Evolutionary conservation across 2,797 vertebrate species (phyloP).

Genomic region (Hylomyscus alleni): DNA sequence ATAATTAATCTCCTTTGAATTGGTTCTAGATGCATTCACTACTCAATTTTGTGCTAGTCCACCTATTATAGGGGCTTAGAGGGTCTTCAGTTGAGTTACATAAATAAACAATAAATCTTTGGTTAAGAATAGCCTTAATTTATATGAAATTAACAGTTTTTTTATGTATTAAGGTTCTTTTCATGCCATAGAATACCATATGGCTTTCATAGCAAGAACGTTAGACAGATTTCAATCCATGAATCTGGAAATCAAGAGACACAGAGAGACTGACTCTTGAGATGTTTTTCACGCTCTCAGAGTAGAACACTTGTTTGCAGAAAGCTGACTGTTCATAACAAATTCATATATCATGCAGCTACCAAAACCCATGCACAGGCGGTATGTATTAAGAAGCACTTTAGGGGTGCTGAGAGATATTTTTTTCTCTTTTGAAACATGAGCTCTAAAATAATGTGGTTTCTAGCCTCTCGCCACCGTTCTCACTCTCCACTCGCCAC

Average conservation of each 20-base stretch:
- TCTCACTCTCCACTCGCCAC: constrained; percentile 86
- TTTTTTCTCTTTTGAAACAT: constrained; percentile 81
- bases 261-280: background rate
- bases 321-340: constrained; percentile 67
- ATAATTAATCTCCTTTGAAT: background rate
- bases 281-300: background rate
- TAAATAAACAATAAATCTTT: background rate
- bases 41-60: background rate
- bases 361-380: constrained; percentile 68
- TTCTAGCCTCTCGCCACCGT: constrained; percentile 79
- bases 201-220: background rate
- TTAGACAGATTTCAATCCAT: background rate
- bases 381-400: constrained; percentile 79
- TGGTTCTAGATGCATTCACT: background rate
- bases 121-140: background rate
- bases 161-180: background rate
- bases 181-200: background rate
- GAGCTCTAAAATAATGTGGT: constrained; percentile 87
- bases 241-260: background rate
- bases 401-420: constrained; percentile 59
- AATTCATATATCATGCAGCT: constrained; percentile 59
- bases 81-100: background rate
- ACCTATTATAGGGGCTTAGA: background rate
- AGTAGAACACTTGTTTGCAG: constrained; percentile 63
- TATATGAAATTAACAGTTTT: background rate